Base-by-base conservation (phyloP, 2,797 vertebrate genomes). In the Clarias pachynema region DNA sequence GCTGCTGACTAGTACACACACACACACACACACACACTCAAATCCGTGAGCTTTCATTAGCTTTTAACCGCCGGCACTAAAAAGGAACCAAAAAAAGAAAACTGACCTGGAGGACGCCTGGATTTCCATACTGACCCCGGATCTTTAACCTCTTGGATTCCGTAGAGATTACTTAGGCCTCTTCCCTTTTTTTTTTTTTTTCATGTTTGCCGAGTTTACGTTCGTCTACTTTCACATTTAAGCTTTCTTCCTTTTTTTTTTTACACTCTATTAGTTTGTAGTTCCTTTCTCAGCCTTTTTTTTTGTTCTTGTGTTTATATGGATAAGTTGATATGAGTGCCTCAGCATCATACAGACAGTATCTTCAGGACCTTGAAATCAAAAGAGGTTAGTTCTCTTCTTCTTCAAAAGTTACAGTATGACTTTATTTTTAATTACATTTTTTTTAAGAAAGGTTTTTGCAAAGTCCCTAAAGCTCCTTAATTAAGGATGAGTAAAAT, bases 311-410 rank as follows among this genome's bases (percentile, higher is more conserved):
- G 34, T 60, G 20, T 69, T 60, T 81, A 24, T 74, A 82, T 83
- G 65, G 74, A 60, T 40, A 87, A 90, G 90, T 89, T 59, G 89
- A 89, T 86, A 96, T 96, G 95, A 95, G 89, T 79, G 81, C 95
- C 7, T 66, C 87, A 31, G 94, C 95, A 65, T 88, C 94, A 40
- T 96, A 96, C 92, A 91, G 90, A 70, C 95, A 94, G 91, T 96
- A 91, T 90, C 95, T 96, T 87, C 95, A 91, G 91, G 95, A 91
- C 14, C 91, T 96, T 57, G 94, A 93, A 90, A 91, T 95, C 89
- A 96, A 96, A 91, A 92, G 92, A 96, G 95, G 95, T 96, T 26
- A 86, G 95, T 95, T 74, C 31, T 49, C 26, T 80, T 89, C 60
- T 59, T 89, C 53, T 63, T 83, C 22, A 56, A n/a, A 56, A 70